These are phyloP conservation scores for Maniola hyperantus DNA, from an alignment of 2,888 invertebrate genomes.

Conservation along the genomic window DNA sequence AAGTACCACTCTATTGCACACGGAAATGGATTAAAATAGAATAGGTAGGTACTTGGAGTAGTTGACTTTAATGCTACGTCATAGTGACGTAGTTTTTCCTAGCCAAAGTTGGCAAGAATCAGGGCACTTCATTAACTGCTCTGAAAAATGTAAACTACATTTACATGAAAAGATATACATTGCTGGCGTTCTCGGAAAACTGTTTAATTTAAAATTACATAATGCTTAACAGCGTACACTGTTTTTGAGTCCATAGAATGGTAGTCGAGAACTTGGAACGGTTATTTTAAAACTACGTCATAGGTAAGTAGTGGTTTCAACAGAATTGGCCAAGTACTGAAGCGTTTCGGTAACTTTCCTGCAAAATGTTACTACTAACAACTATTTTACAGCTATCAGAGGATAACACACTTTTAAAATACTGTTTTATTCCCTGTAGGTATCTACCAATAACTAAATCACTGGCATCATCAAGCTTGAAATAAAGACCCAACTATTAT, in stretches of 20 bases:
- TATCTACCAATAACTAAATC: too few species aligned
- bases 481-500: too few species aligned
- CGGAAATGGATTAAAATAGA: background rate
- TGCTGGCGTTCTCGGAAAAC: background rate
- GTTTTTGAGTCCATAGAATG: background rate
- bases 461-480: too few species aligned
- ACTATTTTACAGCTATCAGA: too few species aligned
- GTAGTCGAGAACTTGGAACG: background rate
- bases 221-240: background rate
- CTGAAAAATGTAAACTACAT: conserved; percentile 48
- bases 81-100: conserved; percentile 15
- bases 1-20: background rate
- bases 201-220: conserved; percentile 8
- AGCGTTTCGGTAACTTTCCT: background rate
- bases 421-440: too few species aligned
- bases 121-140: conserved; percentile 42
- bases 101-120: conserved; percentile 45
- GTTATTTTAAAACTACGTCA: background rate
- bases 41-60: background rate
- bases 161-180: conserved; percentile 47
- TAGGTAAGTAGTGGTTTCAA: background rate
- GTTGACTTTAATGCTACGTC: background rate
- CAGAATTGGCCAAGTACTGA: background rate
- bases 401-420: too few species aligned
- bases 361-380: background rate